Evolutionary conservation across 2,797 vertebrate species (phyloP).

Genomic region (Ctenosaura bakeri): DNA sequence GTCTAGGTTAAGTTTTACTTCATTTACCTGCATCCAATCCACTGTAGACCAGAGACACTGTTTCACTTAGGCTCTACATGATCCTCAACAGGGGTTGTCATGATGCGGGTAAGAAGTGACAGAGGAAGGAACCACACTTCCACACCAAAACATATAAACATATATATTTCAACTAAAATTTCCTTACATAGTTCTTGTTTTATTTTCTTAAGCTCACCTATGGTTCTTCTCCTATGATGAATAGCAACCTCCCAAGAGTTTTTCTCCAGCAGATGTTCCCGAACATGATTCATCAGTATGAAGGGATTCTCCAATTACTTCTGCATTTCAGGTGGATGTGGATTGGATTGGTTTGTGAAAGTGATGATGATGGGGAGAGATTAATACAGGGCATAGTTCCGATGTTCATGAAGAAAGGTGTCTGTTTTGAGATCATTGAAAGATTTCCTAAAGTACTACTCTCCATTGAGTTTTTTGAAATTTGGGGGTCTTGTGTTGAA

Average conservation of each 20-base stretch:
- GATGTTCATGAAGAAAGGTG: neutral
- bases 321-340: neutral
- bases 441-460: neutral
- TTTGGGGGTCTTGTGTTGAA: no score
- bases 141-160: neutral
- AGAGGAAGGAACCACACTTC: neutral
- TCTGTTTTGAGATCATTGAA: conserved; percentile 10
- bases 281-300: neutral
- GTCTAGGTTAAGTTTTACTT: no score
- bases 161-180: neutral
- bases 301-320: conserved; percentile 4
- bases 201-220: neutral
- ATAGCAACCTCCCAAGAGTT: no score
- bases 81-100: neutral
- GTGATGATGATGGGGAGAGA: neutral
- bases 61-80: no score
- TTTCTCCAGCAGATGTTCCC: neutral
- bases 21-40: no score
- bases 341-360: neutral
- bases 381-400: neutral
- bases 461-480: neutral
- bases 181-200: neutral
- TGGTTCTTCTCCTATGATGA: conserved; percentile 3
- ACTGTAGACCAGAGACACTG: no score
- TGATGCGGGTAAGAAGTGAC: neutral